Conservation (phyloP, 2,888 invertebrate genomes). For the Thyatira batis region DNA sequence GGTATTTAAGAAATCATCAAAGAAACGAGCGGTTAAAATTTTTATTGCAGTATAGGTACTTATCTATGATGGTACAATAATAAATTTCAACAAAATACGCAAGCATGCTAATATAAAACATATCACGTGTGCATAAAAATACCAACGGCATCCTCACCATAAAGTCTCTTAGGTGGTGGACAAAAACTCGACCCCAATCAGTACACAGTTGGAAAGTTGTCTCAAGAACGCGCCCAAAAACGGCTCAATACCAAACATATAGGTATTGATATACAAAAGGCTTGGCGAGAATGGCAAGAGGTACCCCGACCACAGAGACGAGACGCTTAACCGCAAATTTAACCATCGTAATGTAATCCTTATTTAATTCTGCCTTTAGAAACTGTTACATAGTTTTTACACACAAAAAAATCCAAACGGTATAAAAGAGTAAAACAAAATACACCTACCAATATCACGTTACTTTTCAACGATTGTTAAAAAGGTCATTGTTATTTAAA, state of each 20-base stretch:
- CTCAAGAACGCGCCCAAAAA: constrained; percentile 50
- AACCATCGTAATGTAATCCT: constrained; percentile 23
- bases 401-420: constrained; percentile 11
- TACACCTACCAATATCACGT: constrained; percentile 12
- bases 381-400: neutral
- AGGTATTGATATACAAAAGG: constrained; percentile 24
- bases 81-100: no score
- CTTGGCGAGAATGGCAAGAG: constrained; percentile 16
- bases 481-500: constrained; percentile 44
- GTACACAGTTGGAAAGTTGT: constrained; percentile 61
- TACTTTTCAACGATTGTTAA: constrained; percentile 14
- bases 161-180: constrained; percentile 31
- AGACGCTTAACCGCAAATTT: constrained; percentile 16
- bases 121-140: neutral
- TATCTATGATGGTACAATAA: no score
- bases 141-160: constrained; percentile 27
- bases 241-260: constrained; percentile 42
- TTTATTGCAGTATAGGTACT: no score
- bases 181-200: constrained; percentile 54
- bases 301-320: constrained; percentile 12
- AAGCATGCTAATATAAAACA: neutral
- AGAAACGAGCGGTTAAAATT: no score
- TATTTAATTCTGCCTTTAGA: constrained; percentile 17
- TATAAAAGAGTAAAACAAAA: constrained; percentile 13
- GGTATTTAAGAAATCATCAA: no score